Evolutionary conservation across 2,113 vertebrate genomes (phyloP).

Genomic region (Varanus salvator): DNA sequence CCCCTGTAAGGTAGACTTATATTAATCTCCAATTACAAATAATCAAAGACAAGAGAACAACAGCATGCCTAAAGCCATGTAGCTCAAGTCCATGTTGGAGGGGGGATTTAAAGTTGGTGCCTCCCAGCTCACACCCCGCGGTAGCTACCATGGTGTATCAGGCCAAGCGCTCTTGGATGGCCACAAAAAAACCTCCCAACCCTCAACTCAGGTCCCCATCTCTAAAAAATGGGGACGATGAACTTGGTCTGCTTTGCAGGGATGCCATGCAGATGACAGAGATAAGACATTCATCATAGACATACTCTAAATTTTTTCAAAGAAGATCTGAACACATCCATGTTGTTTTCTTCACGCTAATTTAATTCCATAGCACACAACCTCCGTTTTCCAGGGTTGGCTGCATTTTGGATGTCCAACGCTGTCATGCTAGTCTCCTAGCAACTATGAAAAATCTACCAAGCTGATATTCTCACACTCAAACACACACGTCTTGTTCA

Average conservation of each 20-base stretch:
- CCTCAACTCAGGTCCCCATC: background rate
- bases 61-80: background rate
- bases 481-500: background rate
- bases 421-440: conserved; percentile 11
- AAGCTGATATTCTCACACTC: background rate
- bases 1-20: background rate
- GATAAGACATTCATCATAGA: background rate
- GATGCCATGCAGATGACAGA: background rate
- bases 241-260: background rate
- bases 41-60: background rate
- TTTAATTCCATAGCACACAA: background rate
- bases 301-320: background rate
- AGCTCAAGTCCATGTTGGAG: background rate
- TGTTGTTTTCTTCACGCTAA: background rate
- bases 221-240: background rate
- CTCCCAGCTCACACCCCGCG: background rate
- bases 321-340: background rate
- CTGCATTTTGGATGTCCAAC: conserved; percentile 19
- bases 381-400: background rate
- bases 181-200: background rate
- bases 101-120: background rate
- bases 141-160: background rate
- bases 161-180: background rate
- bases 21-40: background rate
- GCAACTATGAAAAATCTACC: conserved; percentile 17